Conservation (phyloP, 1,140 invertebrate genomes). For the Drosophila trapezifrons region DNA sequence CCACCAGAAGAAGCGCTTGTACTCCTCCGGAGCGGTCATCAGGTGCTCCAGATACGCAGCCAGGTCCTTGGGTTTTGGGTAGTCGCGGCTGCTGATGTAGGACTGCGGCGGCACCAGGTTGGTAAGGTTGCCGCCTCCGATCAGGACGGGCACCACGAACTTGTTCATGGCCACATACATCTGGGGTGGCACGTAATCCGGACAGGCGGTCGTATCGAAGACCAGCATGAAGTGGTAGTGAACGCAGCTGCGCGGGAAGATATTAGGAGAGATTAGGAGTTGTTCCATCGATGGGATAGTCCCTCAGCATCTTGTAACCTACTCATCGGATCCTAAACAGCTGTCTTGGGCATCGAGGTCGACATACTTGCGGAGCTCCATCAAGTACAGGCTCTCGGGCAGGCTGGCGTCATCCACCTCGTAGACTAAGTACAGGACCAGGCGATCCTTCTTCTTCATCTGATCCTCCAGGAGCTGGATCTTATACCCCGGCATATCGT, state of each 20-base stretch:
- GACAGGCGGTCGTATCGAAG: constrained; percentile 49
- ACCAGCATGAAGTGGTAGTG: constrained; percentile 55
- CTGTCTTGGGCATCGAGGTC: constrained; percentile 15
- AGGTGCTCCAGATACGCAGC: constrained; percentile 17
- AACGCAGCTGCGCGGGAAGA: constrained; percentile 20
- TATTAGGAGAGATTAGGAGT: neutral
- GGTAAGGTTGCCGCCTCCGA: constrained; percentile 39
- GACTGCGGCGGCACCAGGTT: constrained; percentile 31
- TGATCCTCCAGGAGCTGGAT: neutral
- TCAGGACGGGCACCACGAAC: constrained; percentile 51
- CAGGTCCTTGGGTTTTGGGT: constrained; percentile 22
- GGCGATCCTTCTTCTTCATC: constrained; percentile 1
- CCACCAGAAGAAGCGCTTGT: constrained; percentile 56
- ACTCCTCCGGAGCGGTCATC: neutral
- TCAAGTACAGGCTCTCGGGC: constrained; percentile 41
- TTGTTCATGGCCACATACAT: constrained; percentile 40
- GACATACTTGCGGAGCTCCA: constrained; percentile 37
- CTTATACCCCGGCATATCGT: neutral
- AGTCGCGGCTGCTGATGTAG: constrained; percentile 39
- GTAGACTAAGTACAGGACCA: constrained; percentile 44
- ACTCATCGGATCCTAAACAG: constrained; percentile 23
- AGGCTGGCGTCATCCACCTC: constrained; percentile 17
- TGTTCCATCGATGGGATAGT: too few relatives aligned
- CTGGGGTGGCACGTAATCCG: constrained; percentile 49
- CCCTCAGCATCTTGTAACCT: neutral